Evolutionary conservation across 2,113 vertebrate genomes (phyloP).

Genomic region (Eudorcas thomsonii): DNA sequence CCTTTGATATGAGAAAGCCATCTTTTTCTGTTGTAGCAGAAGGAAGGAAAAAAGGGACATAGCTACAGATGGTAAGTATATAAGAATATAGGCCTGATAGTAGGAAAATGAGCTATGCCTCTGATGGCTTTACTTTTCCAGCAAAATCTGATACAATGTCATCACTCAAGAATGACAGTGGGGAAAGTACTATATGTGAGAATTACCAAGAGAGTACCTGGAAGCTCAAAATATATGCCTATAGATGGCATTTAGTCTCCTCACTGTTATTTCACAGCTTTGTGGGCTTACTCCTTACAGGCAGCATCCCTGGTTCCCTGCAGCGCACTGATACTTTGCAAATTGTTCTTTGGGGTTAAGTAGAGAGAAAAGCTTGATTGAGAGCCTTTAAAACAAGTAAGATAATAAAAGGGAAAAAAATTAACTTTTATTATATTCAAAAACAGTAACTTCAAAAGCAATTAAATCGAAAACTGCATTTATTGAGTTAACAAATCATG

Average conservation of each 20-base stretch:
- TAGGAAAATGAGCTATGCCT: not conserved
- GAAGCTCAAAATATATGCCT: not conserved
- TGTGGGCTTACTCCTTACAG: not conserved
- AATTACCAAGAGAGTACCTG: not conserved
- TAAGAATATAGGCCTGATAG: not conserved
- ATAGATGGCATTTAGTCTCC: not conserved
- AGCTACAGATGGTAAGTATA: not conserved
- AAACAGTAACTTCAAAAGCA: slow-evolving; percentile 56
- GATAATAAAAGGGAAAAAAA: not conserved
- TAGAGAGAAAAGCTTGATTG: slow-evolving; percentile 10
- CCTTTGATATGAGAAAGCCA: not conserved
- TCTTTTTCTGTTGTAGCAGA: not conserved
- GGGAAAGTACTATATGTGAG: not conserved
- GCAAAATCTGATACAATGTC: not conserved
- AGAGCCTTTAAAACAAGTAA: slow-evolving; percentile 40
- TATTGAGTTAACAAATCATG: slow-evolving; percentile 65
- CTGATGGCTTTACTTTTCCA: not conserved
- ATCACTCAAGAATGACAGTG: not conserved
- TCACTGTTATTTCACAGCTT: not conserved
- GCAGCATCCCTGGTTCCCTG: not conserved
- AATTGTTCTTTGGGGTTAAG: not conserved
- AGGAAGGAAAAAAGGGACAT: not conserved
- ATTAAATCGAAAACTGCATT: slow-evolving; percentile 59
- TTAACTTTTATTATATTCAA: slow-evolving; percentile 40
- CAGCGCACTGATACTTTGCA: not conserved